Evolutionary conservation across 2,113 vertebrate species (phyloP).

Genomic region (Lophura nycthemera): DNA sequence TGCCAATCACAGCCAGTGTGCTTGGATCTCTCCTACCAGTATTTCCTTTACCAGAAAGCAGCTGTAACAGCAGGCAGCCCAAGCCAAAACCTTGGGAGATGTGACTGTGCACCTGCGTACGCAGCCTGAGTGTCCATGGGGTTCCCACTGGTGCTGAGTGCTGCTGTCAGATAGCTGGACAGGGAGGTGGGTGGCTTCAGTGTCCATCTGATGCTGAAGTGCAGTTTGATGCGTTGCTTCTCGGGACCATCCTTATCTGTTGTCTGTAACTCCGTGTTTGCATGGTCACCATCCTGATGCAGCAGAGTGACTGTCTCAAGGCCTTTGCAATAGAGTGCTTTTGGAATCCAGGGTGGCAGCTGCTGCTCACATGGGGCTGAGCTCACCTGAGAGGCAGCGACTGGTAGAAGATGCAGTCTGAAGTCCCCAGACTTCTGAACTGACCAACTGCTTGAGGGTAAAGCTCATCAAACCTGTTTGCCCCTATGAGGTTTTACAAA

Average conservation of each 20-base stretch:
- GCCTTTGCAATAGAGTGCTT: neutral
- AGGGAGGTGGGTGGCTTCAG: neutral
- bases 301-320: neutral
- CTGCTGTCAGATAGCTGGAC: neutral
- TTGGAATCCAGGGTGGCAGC: neutral
- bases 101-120: rapidly evolving
- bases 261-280: neutral
- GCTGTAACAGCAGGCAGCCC: neutral
- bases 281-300: neutral
- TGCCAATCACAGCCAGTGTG: neutral
- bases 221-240: neutral
- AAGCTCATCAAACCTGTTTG: neutral
- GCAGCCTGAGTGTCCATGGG: rapidly evolving
- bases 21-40: neutral
- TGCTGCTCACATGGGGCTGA: neutral
- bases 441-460: neutral
- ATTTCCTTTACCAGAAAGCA: neutral
- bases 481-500: neutral
- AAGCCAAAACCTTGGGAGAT: neutral
- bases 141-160: neutral
- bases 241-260: rapidly evolving
- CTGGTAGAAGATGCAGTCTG: neutral
- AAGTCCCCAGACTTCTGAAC: neutral
- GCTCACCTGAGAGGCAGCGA: neutral
- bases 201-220: neutral